These are phyloP conservation scores for Connochaetes taurinus DNA, from an alignment of 2,113 vertebrate species.

Conservation along the genomic window DNA sequence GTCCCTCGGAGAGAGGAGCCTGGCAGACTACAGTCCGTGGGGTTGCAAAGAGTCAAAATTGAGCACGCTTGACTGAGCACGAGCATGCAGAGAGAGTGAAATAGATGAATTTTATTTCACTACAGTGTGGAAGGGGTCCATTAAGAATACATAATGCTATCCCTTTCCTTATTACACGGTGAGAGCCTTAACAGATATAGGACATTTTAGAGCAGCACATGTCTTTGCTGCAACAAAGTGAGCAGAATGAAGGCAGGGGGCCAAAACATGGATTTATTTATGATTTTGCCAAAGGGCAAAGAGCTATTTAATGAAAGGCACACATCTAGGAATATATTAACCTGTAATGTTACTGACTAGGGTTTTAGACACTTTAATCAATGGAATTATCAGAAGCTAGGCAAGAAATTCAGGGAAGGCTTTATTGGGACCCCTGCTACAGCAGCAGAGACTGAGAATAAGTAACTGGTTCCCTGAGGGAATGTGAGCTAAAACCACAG, in stretches of 20 bases:
- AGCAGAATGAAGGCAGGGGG: neutral
- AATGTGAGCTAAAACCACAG: neutral
- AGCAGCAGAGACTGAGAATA: neutral
- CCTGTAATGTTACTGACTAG: neutral
- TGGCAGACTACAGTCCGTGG: neutral
- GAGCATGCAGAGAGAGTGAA: neutral
- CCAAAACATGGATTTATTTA: neutral
- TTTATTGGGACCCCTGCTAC: neutral
- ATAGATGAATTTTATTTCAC: neutral
- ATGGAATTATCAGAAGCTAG: neutral
- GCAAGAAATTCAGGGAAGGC: neutral
- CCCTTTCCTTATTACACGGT: neutral
- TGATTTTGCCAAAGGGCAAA: neutral
- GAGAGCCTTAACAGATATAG: neutral
- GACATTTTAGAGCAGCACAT: fast-evolving
- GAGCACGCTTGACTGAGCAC: neutral
- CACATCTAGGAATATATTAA: neutral
- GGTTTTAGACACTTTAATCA: neutral
- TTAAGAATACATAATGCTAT: neutral
- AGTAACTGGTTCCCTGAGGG: neutral
- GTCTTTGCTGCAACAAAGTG: neutral
- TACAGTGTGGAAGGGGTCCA: neutral
- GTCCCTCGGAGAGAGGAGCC: neutral
- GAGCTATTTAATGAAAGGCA: neutral
- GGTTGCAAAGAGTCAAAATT: neutral